Evolutionary conservation across 1,140 invertebrate genomes (phyloP).

Genomic region (Drosophila bocki): DNA sequence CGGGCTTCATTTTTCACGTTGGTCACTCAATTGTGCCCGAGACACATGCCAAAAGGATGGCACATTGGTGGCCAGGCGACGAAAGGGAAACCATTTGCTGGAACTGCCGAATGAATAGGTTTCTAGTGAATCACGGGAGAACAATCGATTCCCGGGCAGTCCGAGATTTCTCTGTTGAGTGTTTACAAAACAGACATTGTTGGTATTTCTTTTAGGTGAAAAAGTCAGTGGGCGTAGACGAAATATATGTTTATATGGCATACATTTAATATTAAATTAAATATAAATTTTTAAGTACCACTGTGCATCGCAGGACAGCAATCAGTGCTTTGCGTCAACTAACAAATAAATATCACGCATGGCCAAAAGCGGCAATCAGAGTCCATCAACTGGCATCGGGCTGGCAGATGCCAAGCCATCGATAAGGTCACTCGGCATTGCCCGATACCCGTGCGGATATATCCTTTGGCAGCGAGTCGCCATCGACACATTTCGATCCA

Average conservation of each 20-base stretch:
- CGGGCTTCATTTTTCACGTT: slow-evolving; percentile 78
- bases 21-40: slow-evolving; percentile 78
- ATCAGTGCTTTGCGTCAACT: slow-evolving; percentile 78
- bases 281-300: not conserved
- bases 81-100: slow-evolving; percentile 30
- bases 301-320: slow-evolving; percentile 35
- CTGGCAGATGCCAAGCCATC: slow-evolving; percentile 68
- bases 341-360: slow-evolving; percentile 84
- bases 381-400: slow-evolving; percentile 68
- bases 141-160: not conserved
- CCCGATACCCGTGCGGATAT: slow-evolving; percentile 20
- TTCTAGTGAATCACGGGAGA: slow-evolving; percentile 8
- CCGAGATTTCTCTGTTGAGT: slow-evolving; percentile 1
- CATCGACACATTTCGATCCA: slow-evolving; percentile 56
- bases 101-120: slow-evolving; percentile 13
- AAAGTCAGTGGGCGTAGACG: too few species aligned
- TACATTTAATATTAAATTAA: not conserved
- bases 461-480: slow-evolving; percentile 54
- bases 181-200: not conserved
- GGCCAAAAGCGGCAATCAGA: slow-evolving; percentile 82
- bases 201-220: not conserved
- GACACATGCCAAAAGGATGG: slow-evolving; percentile 76
- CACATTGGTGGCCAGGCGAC: slow-evolving; percentile 30
- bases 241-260: not conserved
- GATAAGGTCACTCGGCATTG: slow-evolving; percentile 47